Percentiles rank a stretch among this genome's conserved stretches.
phyloP scores from a whole-genome alignment of 2,113 vertebrate species.

The Panurus biarmicus region DNA sequence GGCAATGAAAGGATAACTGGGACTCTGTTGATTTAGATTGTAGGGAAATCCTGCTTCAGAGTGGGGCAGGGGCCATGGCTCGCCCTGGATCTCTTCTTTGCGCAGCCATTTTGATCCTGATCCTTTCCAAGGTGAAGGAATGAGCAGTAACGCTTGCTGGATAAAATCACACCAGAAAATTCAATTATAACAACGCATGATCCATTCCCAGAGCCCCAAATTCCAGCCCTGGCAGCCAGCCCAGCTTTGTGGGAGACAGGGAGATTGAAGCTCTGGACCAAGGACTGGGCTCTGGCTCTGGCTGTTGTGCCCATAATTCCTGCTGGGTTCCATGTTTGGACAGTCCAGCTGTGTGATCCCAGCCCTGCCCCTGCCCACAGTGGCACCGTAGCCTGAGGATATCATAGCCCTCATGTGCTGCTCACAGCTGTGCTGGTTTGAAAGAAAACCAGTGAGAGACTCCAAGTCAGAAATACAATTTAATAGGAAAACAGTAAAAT shows the following conservation, averaged over 20 bases:
- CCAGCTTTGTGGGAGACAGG: background rate
- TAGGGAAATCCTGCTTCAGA: background rate
- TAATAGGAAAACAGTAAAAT: too few species aligned
- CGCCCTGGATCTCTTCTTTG: background rate
- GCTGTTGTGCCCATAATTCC: fast-evolving
- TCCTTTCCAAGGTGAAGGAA: background rate
- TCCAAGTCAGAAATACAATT: too few species aligned
- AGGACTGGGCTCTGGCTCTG: background rate
- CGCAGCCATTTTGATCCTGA: background rate
- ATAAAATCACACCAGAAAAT: background rate
- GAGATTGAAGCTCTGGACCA: background rate
- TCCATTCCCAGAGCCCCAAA: too few species aligned
- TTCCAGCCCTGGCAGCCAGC: background rate
- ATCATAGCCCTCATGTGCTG: background rate
- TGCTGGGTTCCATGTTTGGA: too few species aligned
- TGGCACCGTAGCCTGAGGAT: background rate
- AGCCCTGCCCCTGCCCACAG: background rate
- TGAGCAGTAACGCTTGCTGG: background rate
- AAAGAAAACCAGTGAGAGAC: too few species aligned
- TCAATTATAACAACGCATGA: fast-evolving
- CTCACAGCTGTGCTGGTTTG: too few species aligned
- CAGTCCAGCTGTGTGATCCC: background rate
- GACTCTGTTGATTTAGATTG: background rate
- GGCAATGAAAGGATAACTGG: background rate
- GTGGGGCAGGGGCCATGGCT: background rate